Conservation (phyloP, 2,888 invertebrate genomes). For the Drosophila phalerata region DNA sequence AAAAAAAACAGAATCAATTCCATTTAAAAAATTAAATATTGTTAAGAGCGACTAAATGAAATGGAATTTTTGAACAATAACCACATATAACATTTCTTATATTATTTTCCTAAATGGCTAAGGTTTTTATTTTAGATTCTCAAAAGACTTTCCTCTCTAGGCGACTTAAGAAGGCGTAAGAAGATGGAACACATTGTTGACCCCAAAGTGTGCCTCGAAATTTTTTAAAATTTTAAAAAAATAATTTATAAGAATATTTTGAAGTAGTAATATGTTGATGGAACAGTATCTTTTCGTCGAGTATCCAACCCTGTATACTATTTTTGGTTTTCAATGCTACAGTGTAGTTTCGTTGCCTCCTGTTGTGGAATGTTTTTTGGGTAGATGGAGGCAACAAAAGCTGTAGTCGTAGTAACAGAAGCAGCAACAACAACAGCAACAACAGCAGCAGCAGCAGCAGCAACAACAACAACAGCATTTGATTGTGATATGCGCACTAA, state of each 20-base stretch:
- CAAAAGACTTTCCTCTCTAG: too few species aligned
- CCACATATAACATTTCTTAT: too few species aligned
- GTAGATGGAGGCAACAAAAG: neutral
- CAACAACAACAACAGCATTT: slow-evolving; percentile 50
- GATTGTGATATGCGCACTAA: slow-evolving; percentile 80
- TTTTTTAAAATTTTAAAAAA: too few species aligned
- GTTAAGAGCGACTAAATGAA: too few species aligned
- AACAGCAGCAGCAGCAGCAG: slow-evolving; percentile 11
- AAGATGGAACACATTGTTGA: too few species aligned
- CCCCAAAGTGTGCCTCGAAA: too few species aligned
- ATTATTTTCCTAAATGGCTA: too few species aligned
- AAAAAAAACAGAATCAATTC: too few species aligned
- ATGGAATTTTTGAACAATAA: too few species aligned
- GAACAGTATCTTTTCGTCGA: neutral
- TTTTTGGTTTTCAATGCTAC: neutral
- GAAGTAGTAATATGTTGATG: neutral
- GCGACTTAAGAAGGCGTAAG: too few species aligned
- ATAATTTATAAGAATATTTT: neutral
- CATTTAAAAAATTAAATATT: too few species aligned
- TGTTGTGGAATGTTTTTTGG: slow-evolving; percentile 14
- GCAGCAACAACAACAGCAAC: slow-evolving; percentile 10
- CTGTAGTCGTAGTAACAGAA: neutral
- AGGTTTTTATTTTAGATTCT: too few species aligned
- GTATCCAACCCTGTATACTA: neutral
- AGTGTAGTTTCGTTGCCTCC: neutral